A percentile compares a stretch with the other conserved stretches of the same genome.
These are phyloP conservation scores for Dryobota labecula DNA, from an alignment of 2,888 invertebrate genomes.

Conservation along the genomic window DNA sequence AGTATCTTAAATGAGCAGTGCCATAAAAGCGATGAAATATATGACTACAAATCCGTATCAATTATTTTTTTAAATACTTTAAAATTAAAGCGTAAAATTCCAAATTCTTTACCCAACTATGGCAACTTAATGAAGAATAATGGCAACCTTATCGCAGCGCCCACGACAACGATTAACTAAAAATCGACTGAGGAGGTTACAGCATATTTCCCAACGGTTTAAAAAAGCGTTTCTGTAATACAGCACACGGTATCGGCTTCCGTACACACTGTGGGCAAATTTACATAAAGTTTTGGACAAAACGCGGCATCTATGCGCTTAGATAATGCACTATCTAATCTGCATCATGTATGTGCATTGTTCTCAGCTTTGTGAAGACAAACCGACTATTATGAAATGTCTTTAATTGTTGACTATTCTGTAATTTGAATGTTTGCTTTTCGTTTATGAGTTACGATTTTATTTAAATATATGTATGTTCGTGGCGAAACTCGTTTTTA, in stretches of 20 bases:
- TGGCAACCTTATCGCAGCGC: conserved; percentile 23
- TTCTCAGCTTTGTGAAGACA: conserved; percentile 50
- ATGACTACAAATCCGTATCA: not conserved
- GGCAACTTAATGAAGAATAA: conserved; percentile 46
- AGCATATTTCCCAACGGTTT: conserved; percentile 46
- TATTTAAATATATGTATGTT: not conserved
- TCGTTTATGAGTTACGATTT: conserved; percentile 27
- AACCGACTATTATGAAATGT: conserved; percentile 55
- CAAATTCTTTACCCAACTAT: not conserved
- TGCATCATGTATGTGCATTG: conserved; percentile 58
- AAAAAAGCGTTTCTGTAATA: conserved; percentile 36
- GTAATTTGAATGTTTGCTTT: conserved; percentile 46
- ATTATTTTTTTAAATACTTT: conserved; percentile 6
- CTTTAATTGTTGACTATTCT: conserved; percentile 45
- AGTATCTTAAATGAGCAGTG: not conserved
- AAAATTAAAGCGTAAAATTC: conserved; percentile 14
- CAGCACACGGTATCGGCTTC: conserved; percentile 61
- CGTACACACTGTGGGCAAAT: conserved; percentile 59
- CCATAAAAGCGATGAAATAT: conserved; percentile 2
- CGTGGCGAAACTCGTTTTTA: not conserved
- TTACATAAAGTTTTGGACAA: conserved; percentile 60
- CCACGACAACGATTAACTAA: conserved; percentile 40
- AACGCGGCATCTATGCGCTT: conserved; percentile 57
- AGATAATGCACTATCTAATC: conserved; percentile 63
- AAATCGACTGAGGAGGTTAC: conserved; percentile 51